These are phyloP conservation scores for Hyposoter dolosus DNA, from an alignment of 2,888 invertebrate genomes.

Conservation along the genomic window DNA sequence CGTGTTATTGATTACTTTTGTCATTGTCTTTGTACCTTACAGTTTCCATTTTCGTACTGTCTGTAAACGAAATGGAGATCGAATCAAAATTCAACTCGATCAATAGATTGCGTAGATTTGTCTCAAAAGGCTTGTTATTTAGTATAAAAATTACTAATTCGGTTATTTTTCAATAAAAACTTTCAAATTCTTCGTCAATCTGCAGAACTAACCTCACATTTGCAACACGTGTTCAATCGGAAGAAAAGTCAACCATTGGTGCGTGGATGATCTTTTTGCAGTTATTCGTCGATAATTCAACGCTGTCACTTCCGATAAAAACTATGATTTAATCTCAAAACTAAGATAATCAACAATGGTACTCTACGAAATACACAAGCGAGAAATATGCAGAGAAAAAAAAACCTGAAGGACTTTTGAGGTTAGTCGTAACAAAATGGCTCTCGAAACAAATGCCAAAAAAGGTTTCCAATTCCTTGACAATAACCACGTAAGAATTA, in stretches of 20 bases:
- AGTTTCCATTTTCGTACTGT: background rate
- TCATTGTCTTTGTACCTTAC: background rate
- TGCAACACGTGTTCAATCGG: background rate
- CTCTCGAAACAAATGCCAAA: background rate
- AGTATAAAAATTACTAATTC: background rate
- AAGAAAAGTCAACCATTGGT: background rate
- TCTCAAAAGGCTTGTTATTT: background rate
- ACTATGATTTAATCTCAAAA: background rate
- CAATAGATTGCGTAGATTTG: background rate
- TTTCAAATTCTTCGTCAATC: background rate
- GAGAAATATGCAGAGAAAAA: background rate
- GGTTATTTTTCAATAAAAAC: background rate
- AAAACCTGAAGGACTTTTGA: background rate
- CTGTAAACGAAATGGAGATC: background rate
- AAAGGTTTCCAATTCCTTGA: background rate
- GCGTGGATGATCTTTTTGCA: background rate
- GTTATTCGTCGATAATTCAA: background rate
- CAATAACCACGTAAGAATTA: background rate
- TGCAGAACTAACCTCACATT: background rate
- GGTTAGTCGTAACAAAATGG: conserved; percentile 14
- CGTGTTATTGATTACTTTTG: background rate
- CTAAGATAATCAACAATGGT: too few species aligned
- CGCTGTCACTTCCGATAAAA: background rate
- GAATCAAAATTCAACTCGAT: background rate
- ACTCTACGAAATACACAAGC: background rate